Conservation (phyloP, 1,140 invertebrate species). For the Drosophila pseudoobscura region DNA sequence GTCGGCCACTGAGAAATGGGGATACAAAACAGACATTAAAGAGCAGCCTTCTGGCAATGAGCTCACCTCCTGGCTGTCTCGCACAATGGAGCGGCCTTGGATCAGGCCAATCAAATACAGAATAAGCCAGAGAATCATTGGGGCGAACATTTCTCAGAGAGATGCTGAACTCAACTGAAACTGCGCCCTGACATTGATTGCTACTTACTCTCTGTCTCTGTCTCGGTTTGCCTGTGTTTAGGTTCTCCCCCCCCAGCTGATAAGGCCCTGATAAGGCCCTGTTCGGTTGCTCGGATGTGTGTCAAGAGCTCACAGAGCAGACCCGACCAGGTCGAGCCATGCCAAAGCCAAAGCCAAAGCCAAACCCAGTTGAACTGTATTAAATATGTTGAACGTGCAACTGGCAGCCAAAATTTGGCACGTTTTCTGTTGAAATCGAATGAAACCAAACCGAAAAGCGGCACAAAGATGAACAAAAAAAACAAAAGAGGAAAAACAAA, state of each 20-base stretch:
- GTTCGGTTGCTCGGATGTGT: slow-evolving; percentile 21
- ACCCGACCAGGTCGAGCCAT: slow-evolving; percentile 22
- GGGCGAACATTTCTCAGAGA: slow-evolving; percentile 44
- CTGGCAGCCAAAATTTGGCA: slow-evolving; percentile 63
- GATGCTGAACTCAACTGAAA: slow-evolving; percentile 20
- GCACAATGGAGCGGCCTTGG: slow-evolving; percentile 37
- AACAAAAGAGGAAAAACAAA: slow-evolving; percentile 52
- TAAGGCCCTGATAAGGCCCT: slow-evolving; percentile 39
- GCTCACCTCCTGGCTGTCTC: slow-evolving; percentile 41
- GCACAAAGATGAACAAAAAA: slow-evolving; percentile 15
- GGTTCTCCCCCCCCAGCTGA: slow-evolving; percentile 10
- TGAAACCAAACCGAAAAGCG: slow-evolving; percentile 49
- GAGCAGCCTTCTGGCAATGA: neutral
- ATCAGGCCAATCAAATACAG: slow-evolving; percentile 41
- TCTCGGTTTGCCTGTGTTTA: neutral
- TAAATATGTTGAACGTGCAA: slow-evolving; percentile 73
- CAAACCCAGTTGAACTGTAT: slow-evolving; percentile 66
- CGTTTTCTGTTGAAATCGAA: slow-evolving; percentile 78
- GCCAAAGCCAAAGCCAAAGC: slow-evolving; percentile 36
- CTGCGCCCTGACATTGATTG: neutral
- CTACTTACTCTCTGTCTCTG: neutral
- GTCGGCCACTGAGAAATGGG: neutral
- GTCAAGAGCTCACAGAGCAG: slow-evolving; percentile 31
- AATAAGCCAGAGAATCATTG: slow-evolving; percentile 28
- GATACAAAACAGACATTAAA: neutral